These are phyloP conservation scores for Vultur gryphus DNA, from an alignment of 2,797 vertebrate species.

Conservation along the genomic window DNA sequence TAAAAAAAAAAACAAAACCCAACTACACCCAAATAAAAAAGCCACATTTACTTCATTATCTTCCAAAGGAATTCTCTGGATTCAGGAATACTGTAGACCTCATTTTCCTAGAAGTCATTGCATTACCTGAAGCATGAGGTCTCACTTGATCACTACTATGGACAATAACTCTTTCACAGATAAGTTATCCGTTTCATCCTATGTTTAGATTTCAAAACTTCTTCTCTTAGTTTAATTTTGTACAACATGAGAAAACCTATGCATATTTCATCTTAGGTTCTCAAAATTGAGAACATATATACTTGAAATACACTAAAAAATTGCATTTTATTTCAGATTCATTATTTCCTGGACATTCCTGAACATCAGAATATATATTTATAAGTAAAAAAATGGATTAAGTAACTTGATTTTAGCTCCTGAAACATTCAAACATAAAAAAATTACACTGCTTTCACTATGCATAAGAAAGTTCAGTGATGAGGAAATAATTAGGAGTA, in stretches of 20 bases:
- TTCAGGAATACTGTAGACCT: not conserved
- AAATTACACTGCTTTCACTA: not conserved
- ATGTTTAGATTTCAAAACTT: not conserved
- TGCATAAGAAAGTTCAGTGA: not conserved
- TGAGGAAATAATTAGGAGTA: conserved; percentile 23
- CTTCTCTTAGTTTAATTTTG: conserved; percentile 5
- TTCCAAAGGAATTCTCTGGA: not conserved
- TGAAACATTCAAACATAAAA: not conserved
- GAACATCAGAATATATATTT: not conserved
- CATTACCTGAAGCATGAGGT: not conserved
- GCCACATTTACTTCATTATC: not conserved
- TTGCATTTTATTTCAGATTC: not conserved
- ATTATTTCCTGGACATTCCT: not conserved
- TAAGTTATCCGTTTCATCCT: not conserved
- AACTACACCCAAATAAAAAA: not conserved
- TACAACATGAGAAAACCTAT: not conserved
- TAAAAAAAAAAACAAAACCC: not conserved
- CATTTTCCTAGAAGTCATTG: not conserved
- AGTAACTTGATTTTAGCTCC: not conserved
- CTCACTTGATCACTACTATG: not conserved
- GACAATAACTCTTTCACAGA: not conserved
- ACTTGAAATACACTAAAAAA: not conserved
- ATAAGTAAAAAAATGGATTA: not conserved
- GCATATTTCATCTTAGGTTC: not conserved
- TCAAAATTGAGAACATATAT: not conserved